A percentile compares a stretch with the other conserved stretches of the same genome.
Evolutionary conservation across 2,113 vertebrate genomes (phyloP).

Genomic region (Eurystomus gularis): DNA sequence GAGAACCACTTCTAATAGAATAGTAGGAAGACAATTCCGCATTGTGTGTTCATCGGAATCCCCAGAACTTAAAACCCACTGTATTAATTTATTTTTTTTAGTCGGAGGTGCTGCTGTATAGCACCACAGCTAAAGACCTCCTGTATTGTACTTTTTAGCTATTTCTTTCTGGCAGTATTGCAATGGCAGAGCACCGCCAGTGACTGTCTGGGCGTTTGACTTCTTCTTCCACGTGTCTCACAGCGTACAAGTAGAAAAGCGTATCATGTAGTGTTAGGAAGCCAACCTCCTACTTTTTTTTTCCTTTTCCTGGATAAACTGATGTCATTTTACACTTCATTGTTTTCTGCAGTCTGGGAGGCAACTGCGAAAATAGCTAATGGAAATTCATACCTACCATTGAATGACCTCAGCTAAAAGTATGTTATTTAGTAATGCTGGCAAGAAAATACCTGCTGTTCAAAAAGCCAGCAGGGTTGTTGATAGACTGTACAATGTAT

Average conservation of each 20-base stretch:
- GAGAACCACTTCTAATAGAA: background rate
- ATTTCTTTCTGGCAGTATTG: background rate
- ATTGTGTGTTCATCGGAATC: background rate
- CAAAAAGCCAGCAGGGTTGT: background rate
- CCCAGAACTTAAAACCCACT: background rate
- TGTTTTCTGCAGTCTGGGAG: background rate
- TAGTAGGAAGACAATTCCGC: background rate
- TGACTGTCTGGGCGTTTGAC: background rate
- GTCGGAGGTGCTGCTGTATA: background rate
- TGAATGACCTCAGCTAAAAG: background rate
- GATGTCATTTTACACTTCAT: background rate
- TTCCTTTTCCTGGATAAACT: background rate
- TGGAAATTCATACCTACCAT: background rate
- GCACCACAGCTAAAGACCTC: background rate
- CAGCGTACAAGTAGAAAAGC: background rate
- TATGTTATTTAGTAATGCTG: background rate
- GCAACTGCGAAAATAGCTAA: background rate
- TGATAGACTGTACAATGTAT: background rate
- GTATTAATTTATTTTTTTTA: background rate
- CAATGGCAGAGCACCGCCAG: background rate
- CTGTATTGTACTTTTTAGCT: background rate
- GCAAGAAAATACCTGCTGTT: background rate
- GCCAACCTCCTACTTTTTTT: background rate
- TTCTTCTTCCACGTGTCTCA: background rate
- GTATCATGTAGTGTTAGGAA: accelerated